Percentiles rank a stretch among this genome's conserved stretches.
Evolutionary conservation across 2,113 vertebrate genomes (phyloP).

Genomic region (Cichladusa arquata): DNA sequence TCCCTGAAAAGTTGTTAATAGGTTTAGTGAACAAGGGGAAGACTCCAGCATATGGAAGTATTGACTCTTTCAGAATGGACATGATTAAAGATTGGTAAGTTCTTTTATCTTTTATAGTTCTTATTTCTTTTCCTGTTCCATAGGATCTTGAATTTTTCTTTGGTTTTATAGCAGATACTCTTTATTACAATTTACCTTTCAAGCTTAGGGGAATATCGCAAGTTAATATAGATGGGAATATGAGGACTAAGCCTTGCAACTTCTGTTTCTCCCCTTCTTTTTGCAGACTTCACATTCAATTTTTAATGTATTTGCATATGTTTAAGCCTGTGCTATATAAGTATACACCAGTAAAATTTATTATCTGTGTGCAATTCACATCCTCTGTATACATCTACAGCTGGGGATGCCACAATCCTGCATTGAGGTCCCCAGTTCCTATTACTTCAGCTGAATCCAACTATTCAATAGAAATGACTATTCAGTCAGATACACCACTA

Average conservation of each 20-base stretch:
- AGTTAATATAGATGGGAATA: not conserved
- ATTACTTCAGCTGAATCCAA: not conserved
- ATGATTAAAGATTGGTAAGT: not conserved
- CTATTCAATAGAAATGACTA: not conserved
- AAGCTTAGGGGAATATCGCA: not conserved
- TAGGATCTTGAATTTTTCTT: not conserved
- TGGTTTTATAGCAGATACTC: not conserved
- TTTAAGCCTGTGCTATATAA: not conserved
- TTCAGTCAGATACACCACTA: not conserved
- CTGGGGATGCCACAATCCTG: not conserved
- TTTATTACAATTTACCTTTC: not conserved
- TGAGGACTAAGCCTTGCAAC: not conserved
- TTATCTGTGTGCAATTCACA: not conserved
- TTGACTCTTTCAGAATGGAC: not conserved
- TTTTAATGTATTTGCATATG: not conserved
- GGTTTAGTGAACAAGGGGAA: not conserved
- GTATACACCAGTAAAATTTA: not conserved
- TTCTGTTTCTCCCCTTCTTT: not conserved
- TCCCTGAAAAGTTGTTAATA: not conserved
- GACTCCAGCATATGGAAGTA: not conserved
- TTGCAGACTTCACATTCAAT: not conserved
- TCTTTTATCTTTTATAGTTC: not conserved
- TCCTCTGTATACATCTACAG: not conserved
- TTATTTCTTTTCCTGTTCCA: not conserved
- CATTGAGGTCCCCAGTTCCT: not conserved